phyloP scores from a whole-genome alignment of 2,113 vertebrate species.

The Leptobrachium ailaonicum region DNA sequence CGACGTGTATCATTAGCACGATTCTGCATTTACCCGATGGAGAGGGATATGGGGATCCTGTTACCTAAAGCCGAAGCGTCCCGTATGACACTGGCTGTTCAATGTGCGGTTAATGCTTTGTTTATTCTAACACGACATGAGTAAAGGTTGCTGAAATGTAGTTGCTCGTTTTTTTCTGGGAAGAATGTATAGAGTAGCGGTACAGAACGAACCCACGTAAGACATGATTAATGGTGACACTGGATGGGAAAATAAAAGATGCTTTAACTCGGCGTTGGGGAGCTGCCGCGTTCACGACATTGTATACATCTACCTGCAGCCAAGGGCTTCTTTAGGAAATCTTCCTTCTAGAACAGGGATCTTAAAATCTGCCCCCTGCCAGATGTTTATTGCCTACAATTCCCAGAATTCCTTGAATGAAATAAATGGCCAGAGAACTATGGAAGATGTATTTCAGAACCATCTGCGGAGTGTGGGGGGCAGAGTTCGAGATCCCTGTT shows the following conservation, averaged over 20 bases:
- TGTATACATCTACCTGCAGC: too few relatives aligned
- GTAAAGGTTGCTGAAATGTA: not conserved
- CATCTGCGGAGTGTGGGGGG: too few relatives aligned
- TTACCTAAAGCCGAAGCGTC: not conserved
- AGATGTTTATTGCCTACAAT: too few relatives aligned
- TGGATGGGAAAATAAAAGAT: not conserved
- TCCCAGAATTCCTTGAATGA: too few relatives aligned
- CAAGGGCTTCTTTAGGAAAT: too few relatives aligned
- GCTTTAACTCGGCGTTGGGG: not conserved
- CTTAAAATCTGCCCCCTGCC: too few relatives aligned
- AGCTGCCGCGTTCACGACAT: not conserved
- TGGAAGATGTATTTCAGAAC: too few relatives aligned
- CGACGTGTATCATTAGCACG: not conserved
- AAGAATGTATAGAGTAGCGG: not conserved
- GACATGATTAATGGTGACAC: not conserved
- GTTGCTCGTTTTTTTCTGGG: not conserved
- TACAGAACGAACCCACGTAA: not conserved
- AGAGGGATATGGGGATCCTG: not conserved
- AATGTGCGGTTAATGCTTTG: not conserved
- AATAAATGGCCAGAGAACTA: too few relatives aligned
- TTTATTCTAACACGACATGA: not conserved
- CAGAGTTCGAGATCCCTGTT: too few relatives aligned
- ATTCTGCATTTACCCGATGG: not conserved
- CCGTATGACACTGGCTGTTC: not conserved
- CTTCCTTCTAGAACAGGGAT: too few relatives aligned